Percentiles rank a stretch among this genome's conserved stretches.
Conservation (phyloP, 2,113 vertebrate genomes). For the Dasyornis broadbenti region DNA sequence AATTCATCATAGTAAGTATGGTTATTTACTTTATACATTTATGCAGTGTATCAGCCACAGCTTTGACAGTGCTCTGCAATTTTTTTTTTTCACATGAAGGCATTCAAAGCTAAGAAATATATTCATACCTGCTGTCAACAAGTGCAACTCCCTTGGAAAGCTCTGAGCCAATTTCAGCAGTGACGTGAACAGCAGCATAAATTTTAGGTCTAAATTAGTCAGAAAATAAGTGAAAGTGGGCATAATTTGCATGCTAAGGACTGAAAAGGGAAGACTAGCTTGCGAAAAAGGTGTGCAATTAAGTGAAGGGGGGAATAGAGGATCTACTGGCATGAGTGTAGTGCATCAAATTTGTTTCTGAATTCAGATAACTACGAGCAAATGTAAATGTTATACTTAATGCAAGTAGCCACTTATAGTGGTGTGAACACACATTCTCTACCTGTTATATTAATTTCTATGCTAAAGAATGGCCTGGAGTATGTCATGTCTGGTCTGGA, state of each 20-base stretch:
- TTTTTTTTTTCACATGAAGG: conserved; percentile 54
- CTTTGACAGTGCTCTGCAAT: conserved; percentile 64
- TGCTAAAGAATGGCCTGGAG: neutral
- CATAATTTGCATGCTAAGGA: conserved; percentile 58
- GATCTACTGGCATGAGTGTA: conserved; percentile 6
- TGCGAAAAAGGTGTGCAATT: conserved; percentile 27
- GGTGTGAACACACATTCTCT: conserved; percentile 7
- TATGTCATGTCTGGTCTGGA: neutral
- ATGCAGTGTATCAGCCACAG: conserved; percentile 65
- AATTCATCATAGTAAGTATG: conserved; percentile 61
- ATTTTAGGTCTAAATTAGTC: conserved; percentile 63
- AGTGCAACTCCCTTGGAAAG: conserved; percentile 64
- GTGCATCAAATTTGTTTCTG: conserved; percentile 12
- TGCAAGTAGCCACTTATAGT: conserved; percentile 39
- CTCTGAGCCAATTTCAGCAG: conserved; percentile 59
- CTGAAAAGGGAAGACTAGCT: conserved; percentile 19
- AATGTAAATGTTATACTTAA: conserved; percentile 61
- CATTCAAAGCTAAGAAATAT: conserved; percentile 64
- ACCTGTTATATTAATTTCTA: neutral
- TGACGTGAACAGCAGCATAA: conserved; percentile 57
- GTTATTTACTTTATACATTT: conserved; percentile 69
- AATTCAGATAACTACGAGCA: conserved; percentile 53
- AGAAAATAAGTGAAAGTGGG: conserved; percentile 55
- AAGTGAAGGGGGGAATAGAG: neutral
- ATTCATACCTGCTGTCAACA: conserved; percentile 68